phyloP scores from a whole-genome alignment of 2,888 invertebrate species.

The Eupithecia subumbrata region DNA sequence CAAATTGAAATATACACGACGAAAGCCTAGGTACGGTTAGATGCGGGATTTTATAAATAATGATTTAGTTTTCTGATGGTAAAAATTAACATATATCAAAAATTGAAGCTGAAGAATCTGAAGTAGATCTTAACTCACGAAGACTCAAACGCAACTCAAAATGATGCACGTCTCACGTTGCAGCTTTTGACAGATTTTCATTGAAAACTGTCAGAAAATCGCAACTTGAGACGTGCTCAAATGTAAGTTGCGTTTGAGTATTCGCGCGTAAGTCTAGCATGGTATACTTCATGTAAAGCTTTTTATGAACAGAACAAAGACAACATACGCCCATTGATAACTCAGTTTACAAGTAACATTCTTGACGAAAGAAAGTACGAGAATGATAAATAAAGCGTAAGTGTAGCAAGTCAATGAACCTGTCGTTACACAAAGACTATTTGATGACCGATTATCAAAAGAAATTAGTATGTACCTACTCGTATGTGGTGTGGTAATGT shows the following conservation, averaged over 20 bases:
- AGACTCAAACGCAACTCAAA: no score
- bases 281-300: background rate
- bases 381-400: slow-evolving; percentile 19
- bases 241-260: no score
- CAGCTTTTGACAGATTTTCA: no score
- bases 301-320: background rate
- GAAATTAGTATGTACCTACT: background rate
- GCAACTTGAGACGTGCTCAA: no score
- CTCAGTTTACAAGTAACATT: background rate
- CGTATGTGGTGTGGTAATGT: background rate
- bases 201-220: no score
- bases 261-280: background rate
- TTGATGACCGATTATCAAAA: slow-evolving; percentile 50
- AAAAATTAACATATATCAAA: background rate
- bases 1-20: background rate
- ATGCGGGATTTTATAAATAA: background rate
- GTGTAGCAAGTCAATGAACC: slow-evolving; percentile 52
- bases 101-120: background rate
- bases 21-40: background rate
- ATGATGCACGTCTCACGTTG: no score
- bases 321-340: background rate
- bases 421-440: slow-evolving; percentile 49
- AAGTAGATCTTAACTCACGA: background rate
- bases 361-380: background rate
- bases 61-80: background rate